phyloP scores from a whole-genome alignment of 2,888 invertebrate species.

The Parnassius glacialis region DNA sequence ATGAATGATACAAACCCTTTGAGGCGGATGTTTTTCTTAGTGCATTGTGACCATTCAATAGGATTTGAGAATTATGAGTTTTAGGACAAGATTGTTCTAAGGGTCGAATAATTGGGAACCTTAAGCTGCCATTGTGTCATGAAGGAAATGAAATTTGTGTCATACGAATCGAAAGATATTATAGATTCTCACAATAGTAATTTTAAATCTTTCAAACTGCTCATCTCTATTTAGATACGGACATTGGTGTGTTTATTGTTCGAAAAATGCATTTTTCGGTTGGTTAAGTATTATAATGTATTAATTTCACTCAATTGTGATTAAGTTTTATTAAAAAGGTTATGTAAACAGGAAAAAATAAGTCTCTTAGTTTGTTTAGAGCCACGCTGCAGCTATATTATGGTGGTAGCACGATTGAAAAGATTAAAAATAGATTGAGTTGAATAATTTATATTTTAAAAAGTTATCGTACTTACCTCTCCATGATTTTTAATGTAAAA shows the following conservation, averaged over 20 bases:
- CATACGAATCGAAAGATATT: conserved; percentile 9
- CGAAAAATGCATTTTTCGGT: conserved; percentile 11
- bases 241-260: conserved; percentile 33
- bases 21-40: conserved; percentile 65
- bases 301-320: no score
- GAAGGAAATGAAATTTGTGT: conserved; percentile 7
- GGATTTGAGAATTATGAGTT: conserved; percentile 42
- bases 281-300: conserved; percentile 1
- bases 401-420: no score
- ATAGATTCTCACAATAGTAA: conserved; percentile 9
- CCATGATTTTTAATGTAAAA: no score
- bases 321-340: no score
- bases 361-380: no score
- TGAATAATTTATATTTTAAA: no score
- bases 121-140: neutral
- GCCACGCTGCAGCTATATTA: no score
- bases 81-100: conserved; percentile 3
- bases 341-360: no score
- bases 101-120: conserved; percentile 7
- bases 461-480: no score
- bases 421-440: no score
- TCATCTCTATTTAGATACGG: conserved; percentile 34
- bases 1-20: conserved; percentile 48
- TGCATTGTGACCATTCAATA: conserved; percentile 47
- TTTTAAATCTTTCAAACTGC: conserved; percentile 6